These are phyloP conservation scores for Idaea dimidiata DNA, from an alignment of 2,888 invertebrate species.

Conservation along the genomic window DNA sequence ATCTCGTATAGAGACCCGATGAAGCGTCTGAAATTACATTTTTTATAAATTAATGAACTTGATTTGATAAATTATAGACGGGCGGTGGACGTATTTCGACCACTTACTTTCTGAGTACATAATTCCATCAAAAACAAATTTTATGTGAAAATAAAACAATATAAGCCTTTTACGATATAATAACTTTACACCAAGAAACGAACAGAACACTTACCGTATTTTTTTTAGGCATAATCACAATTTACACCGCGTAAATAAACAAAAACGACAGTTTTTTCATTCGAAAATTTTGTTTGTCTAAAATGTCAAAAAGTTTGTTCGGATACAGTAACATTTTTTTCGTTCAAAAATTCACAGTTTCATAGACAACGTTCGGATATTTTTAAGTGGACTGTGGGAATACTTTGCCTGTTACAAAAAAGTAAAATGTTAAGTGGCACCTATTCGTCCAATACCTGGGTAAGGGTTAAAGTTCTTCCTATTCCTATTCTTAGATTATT, in stretches of 20 bases:
- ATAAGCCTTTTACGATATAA: neutral
- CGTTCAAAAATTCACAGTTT: neutral
- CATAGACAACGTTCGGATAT: neutral
- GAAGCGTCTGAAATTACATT: too few species aligned
- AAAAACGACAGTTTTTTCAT: neutral
- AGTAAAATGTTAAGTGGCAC: neutral
- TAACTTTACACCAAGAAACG: neutral
- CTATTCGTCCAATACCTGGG: neutral
- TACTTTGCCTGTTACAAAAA: neutral
- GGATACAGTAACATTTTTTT: neutral
- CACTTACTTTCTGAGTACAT: conserved; percentile 1
- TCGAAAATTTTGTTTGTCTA: neutral
- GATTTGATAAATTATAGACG: too few species aligned
- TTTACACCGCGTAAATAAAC: neutral
- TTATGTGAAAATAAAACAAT: conserved; percentile 1
- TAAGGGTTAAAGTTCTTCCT: too few species aligned
- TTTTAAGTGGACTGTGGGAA: conserved; percentile 1
- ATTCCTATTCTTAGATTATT: too few species aligned
- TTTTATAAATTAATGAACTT: too few species aligned
- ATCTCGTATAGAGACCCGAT: neutral
- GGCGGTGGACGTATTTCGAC: neutral
- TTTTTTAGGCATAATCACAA: conserved; percentile 2
- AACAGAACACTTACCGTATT: conserved; percentile 2
- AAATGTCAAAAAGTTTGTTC: neutral
- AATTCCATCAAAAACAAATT: neutral